Conservation (phyloP, 2,888 invertebrate species). For the Acanthosepion pharaonis region DNA sequence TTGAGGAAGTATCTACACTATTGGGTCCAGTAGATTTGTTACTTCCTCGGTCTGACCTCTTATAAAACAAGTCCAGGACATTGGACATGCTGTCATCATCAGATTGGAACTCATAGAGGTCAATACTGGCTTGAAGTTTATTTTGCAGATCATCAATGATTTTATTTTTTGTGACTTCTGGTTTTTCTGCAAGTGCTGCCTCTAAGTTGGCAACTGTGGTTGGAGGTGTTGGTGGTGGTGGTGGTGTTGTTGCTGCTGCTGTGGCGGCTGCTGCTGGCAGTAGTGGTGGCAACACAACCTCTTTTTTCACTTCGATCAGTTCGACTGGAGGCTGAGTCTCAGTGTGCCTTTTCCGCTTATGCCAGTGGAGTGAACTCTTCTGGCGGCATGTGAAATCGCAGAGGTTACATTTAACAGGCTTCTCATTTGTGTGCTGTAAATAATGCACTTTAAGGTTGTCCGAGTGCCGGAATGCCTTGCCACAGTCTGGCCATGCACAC, state of each 20-base stretch:
- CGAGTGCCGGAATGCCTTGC: constrained; percentile 72
- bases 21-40: neutral
- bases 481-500: constrained; percentile 71
- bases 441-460: constrained; percentile 72
- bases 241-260: neutral
- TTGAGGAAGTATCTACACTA: constrained; percentile 24
- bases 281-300: neutral
- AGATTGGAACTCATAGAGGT: constrained; percentile 68
- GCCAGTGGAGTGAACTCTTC: constrained; percentile 71
- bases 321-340: neutral
- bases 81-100: constrained; percentile 67
- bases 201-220: neutral
- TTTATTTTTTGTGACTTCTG: neutral
- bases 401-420: constrained; percentile 71
- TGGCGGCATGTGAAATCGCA: constrained; percentile 73
- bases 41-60: constrained; percentile 38
- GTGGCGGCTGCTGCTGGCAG: neutral
- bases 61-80: constrained; percentile 46
- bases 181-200: neutral
- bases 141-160: constrained; percentile 39
- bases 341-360: constrained; percentile 63
- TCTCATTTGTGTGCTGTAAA: constrained; percentile 72
- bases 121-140: constrained; percentile 51
- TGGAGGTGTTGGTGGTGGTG: neutral
- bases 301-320: neutral